Base-by-base conservation (phyloP, 2,113 vertebrate genomes). In the Scomber japonicus region DNA sequence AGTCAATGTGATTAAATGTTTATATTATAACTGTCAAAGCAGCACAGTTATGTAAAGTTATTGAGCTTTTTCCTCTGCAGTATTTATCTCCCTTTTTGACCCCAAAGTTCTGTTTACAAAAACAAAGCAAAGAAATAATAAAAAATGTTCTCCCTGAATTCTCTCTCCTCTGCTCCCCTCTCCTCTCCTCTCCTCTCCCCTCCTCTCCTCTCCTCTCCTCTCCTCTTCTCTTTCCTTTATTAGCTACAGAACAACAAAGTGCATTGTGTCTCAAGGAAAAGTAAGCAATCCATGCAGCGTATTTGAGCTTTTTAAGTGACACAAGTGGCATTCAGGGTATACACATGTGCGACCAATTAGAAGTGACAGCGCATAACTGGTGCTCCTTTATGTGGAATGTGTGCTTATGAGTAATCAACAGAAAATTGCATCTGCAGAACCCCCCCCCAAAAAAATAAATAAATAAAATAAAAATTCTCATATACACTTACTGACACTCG, bases 1-100 rank as follows among this genome's bases (percentile, higher is more conserved):
- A 63, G 73, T 49, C 60, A 31, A 19, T 46, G 24, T 72, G 71
- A 89, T 84, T 71, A 69, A 87, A 62, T 83, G 62, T 64, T 82
- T 69, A 63, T 78, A 72, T 55, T 55, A 44, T 53, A 78, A 77
- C 46, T 57, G 62, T 71, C 76, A 81, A 64, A 84, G 56, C 75
- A 75, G 46, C 49, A 35, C 8, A 12, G 19, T 73, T 57, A 48
- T 88, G 46, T 56, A 54, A 78, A 84, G 45, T 71, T 48, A 6
- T 54, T 62, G 35, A 19, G 16, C 49, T 49, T 16, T 40, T 57
- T 24, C 31, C 16, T 50, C 54, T 12, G 4, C 59, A 61, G 14
- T 40, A 56, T 7, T 14, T 75, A 4, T 76, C 44, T 71, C 14
- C 4, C 24, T 27, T 63, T 56, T 50, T 49, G 19, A 63, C 53